These are phyloP conservation scores for Anabacerthia variegaticeps DNA, from an alignment of 2,797 vertebrate genomes.

Conservation along the genomic window DNA sequence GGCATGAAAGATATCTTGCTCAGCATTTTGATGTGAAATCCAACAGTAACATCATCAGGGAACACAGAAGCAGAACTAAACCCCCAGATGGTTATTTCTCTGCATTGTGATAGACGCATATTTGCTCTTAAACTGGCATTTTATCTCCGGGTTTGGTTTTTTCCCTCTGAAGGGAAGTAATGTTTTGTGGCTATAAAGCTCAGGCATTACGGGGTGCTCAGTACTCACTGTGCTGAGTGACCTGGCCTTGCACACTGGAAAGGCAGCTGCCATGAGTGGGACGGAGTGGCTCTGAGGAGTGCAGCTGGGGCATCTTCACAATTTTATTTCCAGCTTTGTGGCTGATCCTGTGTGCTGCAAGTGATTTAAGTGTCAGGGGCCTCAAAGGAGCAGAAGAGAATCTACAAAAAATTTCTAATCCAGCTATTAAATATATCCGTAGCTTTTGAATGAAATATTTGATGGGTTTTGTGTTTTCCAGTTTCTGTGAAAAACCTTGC, in stretches of 20 bases:
- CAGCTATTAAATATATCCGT: background rate
- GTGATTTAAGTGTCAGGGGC: background rate
- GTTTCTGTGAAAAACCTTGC: background rate
- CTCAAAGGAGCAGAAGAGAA: background rate
- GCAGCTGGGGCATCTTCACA: background rate
- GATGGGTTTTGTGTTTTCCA: background rate
- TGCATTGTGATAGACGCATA: background rate
- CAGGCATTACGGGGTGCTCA: background rate
- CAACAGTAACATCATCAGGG: background rate
- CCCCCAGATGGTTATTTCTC: background rate
- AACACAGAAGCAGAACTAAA: background rate
- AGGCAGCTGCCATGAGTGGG: background rate
- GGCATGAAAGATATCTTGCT: background rate
- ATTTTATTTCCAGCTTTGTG: background rate
- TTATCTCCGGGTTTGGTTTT: background rate
- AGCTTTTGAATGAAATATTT: background rate
- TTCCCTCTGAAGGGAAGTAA: background rate
- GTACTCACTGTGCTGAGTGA: background rate
- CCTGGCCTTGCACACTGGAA: background rate
- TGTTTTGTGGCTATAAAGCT: background rate
- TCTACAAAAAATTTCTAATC: background rate
- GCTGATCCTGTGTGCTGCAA: background rate
- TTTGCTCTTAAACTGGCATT: background rate
- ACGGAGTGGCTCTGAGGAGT: background rate
- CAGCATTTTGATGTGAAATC: background rate